Base-by-base conservation (phyloP, 2,888 invertebrate genomes). In the Epinotia brunnichana region DNA sequence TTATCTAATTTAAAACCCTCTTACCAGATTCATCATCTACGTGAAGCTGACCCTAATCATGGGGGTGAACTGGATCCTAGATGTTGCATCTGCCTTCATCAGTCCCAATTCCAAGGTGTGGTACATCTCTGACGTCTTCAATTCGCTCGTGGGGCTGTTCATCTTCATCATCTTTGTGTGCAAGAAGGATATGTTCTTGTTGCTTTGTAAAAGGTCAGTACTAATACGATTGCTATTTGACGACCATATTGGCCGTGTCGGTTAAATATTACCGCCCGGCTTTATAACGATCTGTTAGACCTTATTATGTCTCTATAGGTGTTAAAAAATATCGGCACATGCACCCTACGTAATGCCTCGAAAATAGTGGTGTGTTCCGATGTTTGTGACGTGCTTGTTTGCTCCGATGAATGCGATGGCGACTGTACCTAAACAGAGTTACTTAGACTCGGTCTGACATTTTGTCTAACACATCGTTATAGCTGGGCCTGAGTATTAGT, bases 31-130 rank as follows among this genome's bases (percentile, higher is more conserved):
- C 35, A 13, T 11, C 4, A 48, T 68, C n/a, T 68, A 68, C 68
- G 11, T 68, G 1, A 68, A 68, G 35, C 29, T 68, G 48, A 4
- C 11, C 2, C 9, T 68, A 0, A 44, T 68, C 2, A 59, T 48
- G 13, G 68, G 68, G 2, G 29, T 59, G 9, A 59, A 11, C 59
- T 68, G 68, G 68, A 15, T 59, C 7, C 19, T 68, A n/a, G 59
- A 68, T 5, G 59, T 19, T 19, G 7, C 41, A 10, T 19, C 17
- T 2, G 48, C 17, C 17, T 10, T 56, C 17, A 11, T 59, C 9
- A 5, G 17, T 2, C 48, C 59, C 7, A 15, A 57, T 0, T 24
- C 59, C 19, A 15, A 10, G 59, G 56, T 21, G n/a, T 67, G 66
- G 66, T 9, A 19, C 11, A 15, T 21, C 1, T 9, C 35, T 9